Evolutionary conservation across 2,113 vertebrate genomes (phyloP), one percentile per base, ranked within the genome.

Genomic region (Orcinus orca): DNA sequence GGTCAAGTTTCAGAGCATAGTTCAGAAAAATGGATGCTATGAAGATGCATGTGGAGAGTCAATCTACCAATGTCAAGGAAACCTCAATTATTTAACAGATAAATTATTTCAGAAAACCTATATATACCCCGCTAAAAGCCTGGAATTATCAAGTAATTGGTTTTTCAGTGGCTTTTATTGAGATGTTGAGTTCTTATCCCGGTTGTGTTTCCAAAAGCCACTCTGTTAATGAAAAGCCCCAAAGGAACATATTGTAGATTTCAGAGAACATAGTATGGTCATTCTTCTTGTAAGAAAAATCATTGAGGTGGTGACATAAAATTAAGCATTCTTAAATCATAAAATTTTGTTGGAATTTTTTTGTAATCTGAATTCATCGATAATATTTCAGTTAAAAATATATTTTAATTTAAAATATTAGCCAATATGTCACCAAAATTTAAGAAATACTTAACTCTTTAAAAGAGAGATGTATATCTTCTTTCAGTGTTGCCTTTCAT

Each of bases 371-470:
- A 92, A 60, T 41, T 36, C 6, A 82, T 9, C 88, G 14, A 88
- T 76, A 93, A 93, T 8, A 85, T 38, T 71, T 93, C 73, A 70
- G 4, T 88, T 84, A 88, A 91, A 86, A 81, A 15, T 21, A 33
- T 23, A 36, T 53, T 74, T 73, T 67, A 88, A 95, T 80, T 93
- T 84, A 88, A 83, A 86, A 76, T 84, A 73, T 63, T 88, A 25
- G 29, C 1, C 20, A 79, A 38, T 17, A 73, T 90, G 3, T 53
- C 44, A 58, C 21, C 18, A 63, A 85, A 93, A 3, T 18, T 71
- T 91, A 73, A 80, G 8, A 80, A 70, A 87, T 77, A 65, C 58
- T 90, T 91, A 85, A 80, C 58, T 71, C 58, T 94, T 71, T 9
- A 25, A 77, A 77, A 79, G 8, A 26, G 76, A 71, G 13, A 12